Evolutionary conservation across 37 sponge, comb jelly and placozoan genomes (phyloP), one percentile per base, ranked within the genome.

Genomic region (Mnemiopsis leidyi): DNA sequence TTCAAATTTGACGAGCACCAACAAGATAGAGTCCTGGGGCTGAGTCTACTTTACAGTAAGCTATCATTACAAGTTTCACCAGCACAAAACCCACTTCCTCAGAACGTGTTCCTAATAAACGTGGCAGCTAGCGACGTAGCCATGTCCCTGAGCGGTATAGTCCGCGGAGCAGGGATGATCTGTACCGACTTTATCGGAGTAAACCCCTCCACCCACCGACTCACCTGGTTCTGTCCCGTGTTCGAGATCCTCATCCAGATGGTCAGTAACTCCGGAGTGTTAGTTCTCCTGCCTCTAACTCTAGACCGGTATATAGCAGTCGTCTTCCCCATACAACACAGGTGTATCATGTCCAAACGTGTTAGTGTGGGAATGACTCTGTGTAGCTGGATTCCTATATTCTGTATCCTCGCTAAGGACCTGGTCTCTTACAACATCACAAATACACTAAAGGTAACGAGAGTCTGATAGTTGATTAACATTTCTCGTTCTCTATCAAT

Each of bases 41-140:
- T n/a, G n/a, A n/a, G n/a, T n/a, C n/a, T n/a, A n/a, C n/a, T n/a
- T n/a, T n/a, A n/a, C n/a, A n/a, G n/a, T n/a, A n/a, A n/a, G n/a
- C n/a, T n/a, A n/a, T n/a, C n/a, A n/a, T n/a, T n/a, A n/a, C n/a
- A n/a, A n/a, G n/a, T n/a, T n/a, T n/a, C n/a, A n/a, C n/a, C n/a
- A n/a, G n/a, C n/a, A n/a, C n/a, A n/a, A n/a, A 48, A 48, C 13
- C 61, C 61, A 5, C 13, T 48, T 48, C 13, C 61, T 5, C 61
- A 71, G 75, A 71, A 71, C 75, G n/a, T 71, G n/a, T 71, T 71
- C 75, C 75, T 71, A 28, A 71, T 71, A 25, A 71, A 71, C 75
- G 75, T 71, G n/a, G 75, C 75, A 29, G 75, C 30, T 13, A 28
- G 25, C 20, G 75, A 71, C 75, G 75, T 29, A 25, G 25, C 30